Conservation (phyloP, 2,113 vertebrate genomes). For the Anguilla japonica region DNA sequence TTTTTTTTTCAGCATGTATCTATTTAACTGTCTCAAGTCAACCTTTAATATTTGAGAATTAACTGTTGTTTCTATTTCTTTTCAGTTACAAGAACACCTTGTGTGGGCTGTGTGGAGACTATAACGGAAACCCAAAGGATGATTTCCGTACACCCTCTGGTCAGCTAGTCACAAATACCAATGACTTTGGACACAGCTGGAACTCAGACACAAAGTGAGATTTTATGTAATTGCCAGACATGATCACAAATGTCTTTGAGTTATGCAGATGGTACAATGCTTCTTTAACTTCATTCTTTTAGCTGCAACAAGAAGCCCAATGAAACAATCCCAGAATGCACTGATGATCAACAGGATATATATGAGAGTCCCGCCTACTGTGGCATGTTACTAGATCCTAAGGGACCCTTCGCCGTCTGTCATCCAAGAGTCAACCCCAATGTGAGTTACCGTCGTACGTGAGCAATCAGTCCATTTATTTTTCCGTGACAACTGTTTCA, state of each 20-base stretch:
- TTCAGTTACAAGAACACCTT: slow-evolving; percentile 61
- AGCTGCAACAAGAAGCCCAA: slow-evolving; percentile 67
- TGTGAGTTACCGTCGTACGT: slow-evolving; percentile 47
- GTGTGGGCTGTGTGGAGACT: slow-evolving; percentile 74
- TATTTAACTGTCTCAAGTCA: neutral
- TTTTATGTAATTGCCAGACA: neutral
- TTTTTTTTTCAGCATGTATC: no score
- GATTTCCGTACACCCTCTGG: slow-evolving; percentile 72
- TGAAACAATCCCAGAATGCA: slow-evolving; percentile 58
- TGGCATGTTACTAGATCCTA: slow-evolving; percentile 59
- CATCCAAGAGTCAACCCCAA: slow-evolving; percentile 61
- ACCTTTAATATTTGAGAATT: no score
- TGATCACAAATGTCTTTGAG: neutral
- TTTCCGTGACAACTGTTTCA: neutral
- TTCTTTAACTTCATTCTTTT: slow-evolving; percentile 6
- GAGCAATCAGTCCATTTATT: neutral
- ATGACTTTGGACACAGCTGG: slow-evolving; percentile 75
- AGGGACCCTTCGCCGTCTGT: slow-evolving; percentile 59
- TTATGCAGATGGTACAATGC: neutral
- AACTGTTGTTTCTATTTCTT: neutral
- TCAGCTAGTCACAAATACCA: slow-evolving; percentile 48
- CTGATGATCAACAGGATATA: slow-evolving; percentile 55
- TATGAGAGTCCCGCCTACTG: slow-evolving; percentile 68
- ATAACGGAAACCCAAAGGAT: slow-evolving; percentile 60
- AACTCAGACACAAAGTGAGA: slow-evolving; percentile 66